Base-by-base conservation (phyloP, 2,113 vertebrate species). In the Saccopteryx leptura region DNA sequence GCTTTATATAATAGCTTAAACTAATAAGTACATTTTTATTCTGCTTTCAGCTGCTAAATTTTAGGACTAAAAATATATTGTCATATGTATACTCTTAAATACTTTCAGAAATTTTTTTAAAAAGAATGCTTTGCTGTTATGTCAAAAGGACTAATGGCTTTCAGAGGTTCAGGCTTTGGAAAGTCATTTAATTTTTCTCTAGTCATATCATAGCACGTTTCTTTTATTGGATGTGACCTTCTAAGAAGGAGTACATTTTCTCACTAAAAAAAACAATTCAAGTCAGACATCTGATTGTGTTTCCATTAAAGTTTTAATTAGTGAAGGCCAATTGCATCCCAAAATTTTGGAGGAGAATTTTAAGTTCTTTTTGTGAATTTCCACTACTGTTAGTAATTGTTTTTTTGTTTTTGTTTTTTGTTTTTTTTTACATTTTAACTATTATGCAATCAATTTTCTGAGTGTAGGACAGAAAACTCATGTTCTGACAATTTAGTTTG, bases 401-500 rank as follows among this genome's bases (percentile, higher is more conserved):
- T 39, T 39, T 39, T 39, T 39, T 39, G 39, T 39, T 39, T 39
- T 39, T 39, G 39, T 39, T 39, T 39, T 39, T 39, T 2, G 39
- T 2, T 39, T 94, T 97, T 96, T 95, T 85, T 82, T 94, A 80
- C 72, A 0, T 58, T 88, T 88, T 65, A 87, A 78, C 85, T 94
- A 82, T 96, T 97, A 68, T 33, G n/a, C 96, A 96, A 91, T 96
- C 96, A 96, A 54, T 69, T 90, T 85, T 68, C 96, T 96, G 89
- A 91, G 74, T 61, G 24, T 52, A 65, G 97, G 78, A 84, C 58
- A 86, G 94, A 83, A 72, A 93, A 69, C 85, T 46, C 75, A 58
- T 48, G 13, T 23, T 94, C 82, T 96, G 93, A 84, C 97, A 86
- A 33, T 65, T 95, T 9, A 2, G 33, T 76, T 61, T 92, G 83